Base-by-base conservation (phyloP, 2,888 invertebrate genomes). In the Archaeoteleia sp. region DNA sequence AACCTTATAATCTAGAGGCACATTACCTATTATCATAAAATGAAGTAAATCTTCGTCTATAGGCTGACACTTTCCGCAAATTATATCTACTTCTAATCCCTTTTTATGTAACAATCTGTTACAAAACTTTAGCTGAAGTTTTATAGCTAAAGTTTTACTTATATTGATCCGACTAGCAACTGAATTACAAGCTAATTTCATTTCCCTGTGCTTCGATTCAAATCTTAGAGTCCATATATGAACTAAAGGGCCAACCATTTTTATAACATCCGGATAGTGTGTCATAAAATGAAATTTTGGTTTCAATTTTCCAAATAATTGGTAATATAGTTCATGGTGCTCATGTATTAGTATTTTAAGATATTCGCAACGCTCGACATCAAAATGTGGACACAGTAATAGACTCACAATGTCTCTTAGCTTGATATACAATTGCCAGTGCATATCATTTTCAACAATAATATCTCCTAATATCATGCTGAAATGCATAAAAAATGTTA, bases 351-450 rank as follows among this genome's bases (percentile, higher is more conserved):
- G 2, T 20, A 20, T 5, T 20, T 5, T 2, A 20, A 20, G 20
- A 5, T 20, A 20, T 20, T 20, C 20, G 20, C 20, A 20, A 4
- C 20, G 2, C 20, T 20, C 20, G 14, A 37, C 9, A 12, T 13
- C 37, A 39, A 35, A 2, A 25, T 48, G n/a, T 1, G 5, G 5
- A 9, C 17, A 3, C 1, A 29, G 37, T 15, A 49, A n/a, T 7
- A 49, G 9, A 9, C 1, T 15, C 3, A 49, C 3, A 37, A 49
- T 49, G 25, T 48, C 40, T 2, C n/a, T 6, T 10, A 67, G 14
- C 30, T 49, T 65, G 10, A 34, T 57, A 45, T 67, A 71, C 1
- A 71, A n/a, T 25, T 34, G 27, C 65, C 70, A 62, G 32, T 63
- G 43, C 17, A 7, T 14, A 39, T 65, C 35, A 8, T 54, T 35